Evolutionary conservation across 2,797 vertebrate genomes (phyloP), one percentile per base, ranked within the genome.

Genomic region (Neopelma chrysocephalum): DNA sequence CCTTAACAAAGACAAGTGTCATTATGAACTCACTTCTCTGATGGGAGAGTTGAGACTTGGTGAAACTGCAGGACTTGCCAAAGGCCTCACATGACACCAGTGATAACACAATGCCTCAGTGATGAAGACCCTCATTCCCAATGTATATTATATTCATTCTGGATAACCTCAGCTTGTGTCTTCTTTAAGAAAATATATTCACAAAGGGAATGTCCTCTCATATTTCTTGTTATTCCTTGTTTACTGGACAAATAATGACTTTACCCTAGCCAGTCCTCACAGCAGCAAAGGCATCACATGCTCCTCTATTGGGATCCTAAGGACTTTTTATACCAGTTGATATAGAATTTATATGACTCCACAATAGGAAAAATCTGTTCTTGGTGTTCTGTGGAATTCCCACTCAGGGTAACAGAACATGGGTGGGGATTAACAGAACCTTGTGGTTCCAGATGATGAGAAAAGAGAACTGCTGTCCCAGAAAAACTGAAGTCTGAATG

Each of bases 401-500:
- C n/a, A 78, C 18, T 81, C 54, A 29, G 27, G 48, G 50, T 61
- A 66, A 82, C 12, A 29, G 38, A 70, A 60, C 17, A 7, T 1
- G 5, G 4, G 10, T 21, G 31, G 79, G 43, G 48, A 90, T 77
- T 65, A 79, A 31, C 54, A 82, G 75, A 84, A 87, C 75, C 34
- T n/a, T 0, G 0, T 42, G 73, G 68, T 40, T 84, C 80, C 53
- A 93, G 93, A 48, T 77, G 78, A 48, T 7, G 6, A 93, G 72
- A 82, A 53, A 92, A 90, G 50, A 54, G 60, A 92, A 92, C 62
- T 70, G 87, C 54, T 92, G 69, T 48, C 79, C 82, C 85, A 77
- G 58, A 93, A 89, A 92, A 73, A 94, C 91, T 70, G 86, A 96
- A 75, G 77, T 75, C 88, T 43, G 69, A 92, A 82, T 11, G 38